These are phyloP conservation scores for Lycaon pictus DNA, from an alignment of 2,113 vertebrate species.

Conservation along the genomic window DNA sequence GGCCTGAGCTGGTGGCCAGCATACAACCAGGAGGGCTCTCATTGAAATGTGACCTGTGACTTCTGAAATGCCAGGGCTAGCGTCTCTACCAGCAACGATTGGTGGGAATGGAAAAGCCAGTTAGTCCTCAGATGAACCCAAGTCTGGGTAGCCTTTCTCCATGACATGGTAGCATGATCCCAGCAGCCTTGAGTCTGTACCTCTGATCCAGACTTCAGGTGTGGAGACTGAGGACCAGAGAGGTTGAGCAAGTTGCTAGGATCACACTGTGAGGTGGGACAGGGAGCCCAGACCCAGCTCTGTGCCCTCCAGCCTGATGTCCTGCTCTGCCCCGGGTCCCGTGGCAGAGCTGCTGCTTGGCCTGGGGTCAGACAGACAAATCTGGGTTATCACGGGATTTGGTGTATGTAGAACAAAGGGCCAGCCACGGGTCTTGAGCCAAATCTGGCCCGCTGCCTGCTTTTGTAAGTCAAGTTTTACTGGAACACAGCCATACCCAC, in stretches of 20 bases:
- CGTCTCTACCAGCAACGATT: rapidly evolving
- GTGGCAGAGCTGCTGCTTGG: too few relatives aligned
- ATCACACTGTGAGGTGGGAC: neutral
- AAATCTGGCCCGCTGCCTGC: too few relatives aligned
- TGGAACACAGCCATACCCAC: neutral
- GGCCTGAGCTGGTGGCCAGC: neutral
- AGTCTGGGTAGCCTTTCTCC: neutral
- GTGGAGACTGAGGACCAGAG: neutral
- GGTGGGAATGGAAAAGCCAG: neutral
- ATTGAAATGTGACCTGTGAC: neutral
- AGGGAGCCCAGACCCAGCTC: neutral
- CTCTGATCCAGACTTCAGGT: neutral
- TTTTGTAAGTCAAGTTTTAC: neutral
- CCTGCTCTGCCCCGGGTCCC: neutral
- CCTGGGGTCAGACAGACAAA: too few relatives aligned
- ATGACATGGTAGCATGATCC: neutral
- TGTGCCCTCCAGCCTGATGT: too few relatives aligned
- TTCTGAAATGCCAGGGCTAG: neutral
- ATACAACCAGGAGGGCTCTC: neutral
- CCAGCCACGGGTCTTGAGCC: neutral
- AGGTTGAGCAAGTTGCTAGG: neutral
- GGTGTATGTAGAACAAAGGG: neutral
- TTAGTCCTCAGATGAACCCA: too few relatives aligned
- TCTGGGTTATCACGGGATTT: neutral
- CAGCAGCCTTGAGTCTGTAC: neutral